Conservation (phyloP, 2,797 vertebrate genomes). For the Microctenopoma steveboyesi region DNA sequence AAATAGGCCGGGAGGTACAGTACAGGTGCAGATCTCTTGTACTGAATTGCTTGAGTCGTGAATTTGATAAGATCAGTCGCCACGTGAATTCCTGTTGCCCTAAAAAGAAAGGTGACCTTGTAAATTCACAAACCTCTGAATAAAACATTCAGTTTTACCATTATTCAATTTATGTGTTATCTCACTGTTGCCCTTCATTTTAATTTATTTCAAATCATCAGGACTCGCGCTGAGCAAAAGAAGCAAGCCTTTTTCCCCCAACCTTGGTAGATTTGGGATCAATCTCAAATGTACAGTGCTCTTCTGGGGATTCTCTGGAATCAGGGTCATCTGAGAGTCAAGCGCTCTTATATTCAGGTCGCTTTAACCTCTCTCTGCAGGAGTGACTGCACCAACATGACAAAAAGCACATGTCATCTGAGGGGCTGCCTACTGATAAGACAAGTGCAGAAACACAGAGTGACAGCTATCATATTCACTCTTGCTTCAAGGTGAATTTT, state of each 20-base stretch:
- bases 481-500: conserved; percentile 30
- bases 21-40: conserved; percentile 33
- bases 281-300: conserved; percentile 33
- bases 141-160: conserved; percentile 51
- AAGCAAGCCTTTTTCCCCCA: background rate
- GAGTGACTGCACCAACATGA: conserved; percentile 51
- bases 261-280: conserved; percentile 29
- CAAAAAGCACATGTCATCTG: conserved; percentile 46
- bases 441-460: conserved; percentile 37
- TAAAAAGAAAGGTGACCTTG: conserved; percentile 66
- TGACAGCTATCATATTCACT: conserved; percentile 54
- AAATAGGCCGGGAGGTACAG: conserved; percentile 36
- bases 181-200: conserved; percentile 50
- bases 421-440: conserved; percentile 24
- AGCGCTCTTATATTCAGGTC: conserved; percentile 35
- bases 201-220: conserved; percentile 48
- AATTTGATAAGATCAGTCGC: conserved; percentile 39
- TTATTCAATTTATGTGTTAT: conserved; percentile 57
- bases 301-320: conserved; percentile 22
- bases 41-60: conserved; percentile 22
- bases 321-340: conserved; percentile 40
- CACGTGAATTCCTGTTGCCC: conserved; percentile 44
- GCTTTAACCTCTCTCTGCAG: conserved; percentile 30
- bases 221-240: conserved; percentile 15
- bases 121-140: conserved; percentile 52